These are phyloP conservation scores for Xestia c-nigrum DNA, from an alignment of 2,888 invertebrate species.

Conservation along the genomic window DNA sequence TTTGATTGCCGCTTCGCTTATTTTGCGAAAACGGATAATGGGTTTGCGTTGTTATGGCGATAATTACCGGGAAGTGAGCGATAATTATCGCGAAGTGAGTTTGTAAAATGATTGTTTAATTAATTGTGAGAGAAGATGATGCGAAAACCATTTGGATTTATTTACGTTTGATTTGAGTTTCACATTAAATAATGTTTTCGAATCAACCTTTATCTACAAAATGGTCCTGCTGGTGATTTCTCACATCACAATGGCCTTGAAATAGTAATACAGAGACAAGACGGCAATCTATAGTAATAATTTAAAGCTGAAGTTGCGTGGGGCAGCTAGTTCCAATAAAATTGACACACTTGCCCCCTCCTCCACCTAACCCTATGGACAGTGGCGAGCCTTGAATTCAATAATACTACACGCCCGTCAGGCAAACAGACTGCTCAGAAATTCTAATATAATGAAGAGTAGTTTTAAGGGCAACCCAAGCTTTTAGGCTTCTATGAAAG, in stretches of 20 bases:
- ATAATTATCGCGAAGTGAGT: conserved; percentile 38
- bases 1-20: conserved; percentile 41
- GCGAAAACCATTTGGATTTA: conserved; percentile 14
- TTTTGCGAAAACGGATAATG: conserved; percentile 34
- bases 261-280: not conserved
- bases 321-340: not conserved
- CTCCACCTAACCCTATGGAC: not conserved
- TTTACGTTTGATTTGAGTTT: not conserved
- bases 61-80: conserved; percentile 32
- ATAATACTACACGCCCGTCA: too few relatives aligned
- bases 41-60: conserved; percentile 33
- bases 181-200: not conserved
- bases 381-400: too few relatives aligned
- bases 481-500: too few relatives aligned
- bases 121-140: conserved; percentile 26
- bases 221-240: not conserved
- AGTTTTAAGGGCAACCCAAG: too few relatives aligned
- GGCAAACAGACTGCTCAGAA: too few relatives aligned
- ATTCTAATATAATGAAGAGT: too few relatives aligned
- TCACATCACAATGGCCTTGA: not conserved
- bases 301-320: too few relatives aligned
- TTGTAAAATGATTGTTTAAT: conserved; percentile 30
- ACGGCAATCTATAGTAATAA: not conserved
- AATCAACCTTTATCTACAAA: too few relatives aligned
- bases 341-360: not conserved